Percentiles rank a stretch among this genome's conserved stretches.
These are phyloP conservation scores for Pterostichus madidus DNA, from an alignment of 2,888 invertebrate genomes.

Conservation along the genomic window DNA sequence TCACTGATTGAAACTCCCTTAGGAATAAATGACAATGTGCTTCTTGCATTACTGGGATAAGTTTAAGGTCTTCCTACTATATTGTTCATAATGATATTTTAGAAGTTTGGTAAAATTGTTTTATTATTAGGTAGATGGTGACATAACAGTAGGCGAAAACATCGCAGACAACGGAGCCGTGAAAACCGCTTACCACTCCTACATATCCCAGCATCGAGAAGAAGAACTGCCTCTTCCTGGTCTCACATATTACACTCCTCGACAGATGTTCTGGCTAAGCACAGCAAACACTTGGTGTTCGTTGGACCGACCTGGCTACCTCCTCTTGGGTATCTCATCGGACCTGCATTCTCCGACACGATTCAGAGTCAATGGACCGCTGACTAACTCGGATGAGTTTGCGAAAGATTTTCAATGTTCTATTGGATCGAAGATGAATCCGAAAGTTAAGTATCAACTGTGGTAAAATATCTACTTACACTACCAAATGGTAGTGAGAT, in stretches of 20 bases:
- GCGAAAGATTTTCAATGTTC: slow-evolving; percentile 83
- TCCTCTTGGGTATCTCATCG: slow-evolving; percentile 89
- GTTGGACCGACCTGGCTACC: slow-evolving; percentile 83
- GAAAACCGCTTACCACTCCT: slow-evolving; percentile 92
- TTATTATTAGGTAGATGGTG: slow-evolving; percentile 87
- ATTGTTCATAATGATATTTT: too few species aligned
- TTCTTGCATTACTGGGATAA: too few species aligned
- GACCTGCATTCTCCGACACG: slow-evolving; percentile 86
- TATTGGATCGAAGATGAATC: slow-evolving; percentile 81
- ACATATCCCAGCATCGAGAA: slow-evolving; percentile 80
- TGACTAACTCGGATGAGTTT: slow-evolving; percentile 83
- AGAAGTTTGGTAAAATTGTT: neutral
- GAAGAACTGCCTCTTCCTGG: slow-evolving; percentile 72
- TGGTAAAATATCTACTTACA: slow-evolving; percentile 76
- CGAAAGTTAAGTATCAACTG: slow-evolving; percentile 80
- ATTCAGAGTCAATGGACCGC: slow-evolving; percentile 80
- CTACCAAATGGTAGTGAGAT: neutral
- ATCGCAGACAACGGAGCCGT: slow-evolving; percentile 97
- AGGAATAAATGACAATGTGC: too few species aligned
- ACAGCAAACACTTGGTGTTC: slow-evolving; percentile 94
- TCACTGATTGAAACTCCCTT: too few species aligned
- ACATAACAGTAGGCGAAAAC: slow-evolving; percentile 95
- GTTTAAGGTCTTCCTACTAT: too few species aligned
- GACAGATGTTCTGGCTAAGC: slow-evolving; percentile 79
- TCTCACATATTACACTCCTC: slow-evolving; percentile 68